Evolutionary conservation across 2,888 invertebrate species (phyloP), one percentile per base, ranked within the genome.

Genomic region (Orthosia cruda): DNA sequence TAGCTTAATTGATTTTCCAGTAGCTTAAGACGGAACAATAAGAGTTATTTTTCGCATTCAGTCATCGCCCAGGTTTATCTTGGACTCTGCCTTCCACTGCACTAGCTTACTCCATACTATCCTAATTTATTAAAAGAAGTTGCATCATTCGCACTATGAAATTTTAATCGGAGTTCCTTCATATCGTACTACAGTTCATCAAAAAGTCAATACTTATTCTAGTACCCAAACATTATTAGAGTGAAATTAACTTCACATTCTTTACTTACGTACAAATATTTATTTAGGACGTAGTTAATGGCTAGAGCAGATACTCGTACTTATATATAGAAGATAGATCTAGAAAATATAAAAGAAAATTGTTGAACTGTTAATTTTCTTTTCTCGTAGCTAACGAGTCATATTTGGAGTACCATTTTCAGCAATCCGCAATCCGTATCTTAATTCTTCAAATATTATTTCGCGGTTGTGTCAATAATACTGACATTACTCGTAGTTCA

Each of bases 361-460:
- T 20, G 15, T 32, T 32, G n/a, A 69, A 47, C 18, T 23, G 18
- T 47, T n/a, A 0, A 45, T 59, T 26, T 59, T 20, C 23, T 45
- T 61, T 62, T 59, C 61, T 47, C 45, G 23, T 49, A n/a, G n/a
- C n/a, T n/a, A 62, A 45, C 13, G 23, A 32, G 7, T 45, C 15
- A 23, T 74, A 68, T 63, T 76, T 74, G 54, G 12, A 71, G 49
- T 68, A 47, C 50, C n/a, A 61, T 49, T 75, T 68, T 49, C 47
- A 73, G 63, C 20, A 45, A 15, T 55, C 13, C 63, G 58, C 57
- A 45, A 15, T 55, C 13, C 63, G 58, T 54, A 58, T 55, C 20
- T 66, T 49, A 68, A 20, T 57, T 49, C 49, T 54, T 18, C 50
- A 45, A 65, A 52, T 58, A 58, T 12, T 20, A 13, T 62, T 55